Percentiles rank a stretch among this genome's conserved stretches.
These are phyloP conservation scores for Hyposoter dolosus DNA, from an alignment of 2,888 invertebrate genomes.

Conservation along the genomic window DNA sequence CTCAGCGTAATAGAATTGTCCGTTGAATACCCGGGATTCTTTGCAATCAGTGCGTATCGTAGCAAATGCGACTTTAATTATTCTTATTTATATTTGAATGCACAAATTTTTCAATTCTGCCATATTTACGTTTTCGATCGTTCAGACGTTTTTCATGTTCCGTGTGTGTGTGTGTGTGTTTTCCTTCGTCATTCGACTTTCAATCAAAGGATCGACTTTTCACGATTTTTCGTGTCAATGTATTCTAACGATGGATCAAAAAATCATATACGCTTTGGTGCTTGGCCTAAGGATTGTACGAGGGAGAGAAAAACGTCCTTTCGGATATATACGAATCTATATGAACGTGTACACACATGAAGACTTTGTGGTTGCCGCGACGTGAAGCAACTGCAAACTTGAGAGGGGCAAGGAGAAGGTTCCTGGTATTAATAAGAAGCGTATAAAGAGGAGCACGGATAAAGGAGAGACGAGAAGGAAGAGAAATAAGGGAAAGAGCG, in stretches of 20 bases:
- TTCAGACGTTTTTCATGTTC: not conserved
- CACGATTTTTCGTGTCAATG: too few species aligned
- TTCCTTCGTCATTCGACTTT: not conserved
- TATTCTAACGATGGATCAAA: not conserved
- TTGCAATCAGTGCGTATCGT: slow-evolving; percentile 66
- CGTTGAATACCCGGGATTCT: slow-evolving; percentile 51
- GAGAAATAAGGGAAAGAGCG: slow-evolving; percentile 18
- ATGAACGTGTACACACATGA: slow-evolving; percentile 28
- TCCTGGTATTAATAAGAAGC: slow-evolving; percentile 79
- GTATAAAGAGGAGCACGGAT: slow-evolving; percentile 53
- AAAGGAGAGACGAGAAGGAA: slow-evolving; percentile 51
- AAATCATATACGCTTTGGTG: not conserved
- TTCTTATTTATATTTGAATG: slow-evolving; percentile 30
- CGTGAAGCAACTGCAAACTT: slow-evolving; percentile 84
- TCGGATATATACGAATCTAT: not conserved
- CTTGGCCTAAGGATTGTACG: not conserved
- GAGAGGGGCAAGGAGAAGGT: slow-evolving; percentile 75
- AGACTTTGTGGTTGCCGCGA: slow-evolving; percentile 84
- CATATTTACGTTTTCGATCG: not conserved
- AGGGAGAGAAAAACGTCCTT: not conserved
- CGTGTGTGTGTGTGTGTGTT: not conserved
- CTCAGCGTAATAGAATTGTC: slow-evolving; percentile 31
- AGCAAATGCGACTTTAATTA: slow-evolving; percentile 62
- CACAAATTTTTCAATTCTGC: not conserved
- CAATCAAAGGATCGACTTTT: too few species aligned